Evolutionary conservation across 2,888 invertebrate genomes (phyloP).

Genomic region (Ashinkailepas kermadecensis): DNA sequence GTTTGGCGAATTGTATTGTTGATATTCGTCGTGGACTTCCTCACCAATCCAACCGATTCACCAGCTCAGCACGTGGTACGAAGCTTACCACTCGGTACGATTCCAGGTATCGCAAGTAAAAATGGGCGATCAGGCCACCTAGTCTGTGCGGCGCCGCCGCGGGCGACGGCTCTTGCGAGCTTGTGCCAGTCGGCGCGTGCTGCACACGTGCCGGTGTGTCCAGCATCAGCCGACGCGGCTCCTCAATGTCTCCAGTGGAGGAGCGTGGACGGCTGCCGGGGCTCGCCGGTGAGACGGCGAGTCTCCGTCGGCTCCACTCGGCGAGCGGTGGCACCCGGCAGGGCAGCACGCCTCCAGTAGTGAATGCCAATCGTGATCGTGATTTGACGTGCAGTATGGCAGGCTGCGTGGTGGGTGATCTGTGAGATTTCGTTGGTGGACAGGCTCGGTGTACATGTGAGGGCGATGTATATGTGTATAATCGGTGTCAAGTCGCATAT

Average conservation of each 20-base stretch:
- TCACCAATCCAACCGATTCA: too few species aligned
- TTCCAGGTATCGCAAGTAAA: slow-evolving; percentile 61
- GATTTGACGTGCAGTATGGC: neutral
- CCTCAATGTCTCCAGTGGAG: neutral
- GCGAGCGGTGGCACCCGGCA: too few species aligned
- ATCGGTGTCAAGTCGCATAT: neutral
- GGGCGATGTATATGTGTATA: neutral
- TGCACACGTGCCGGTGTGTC: neutral
- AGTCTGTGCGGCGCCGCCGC: too few species aligned
- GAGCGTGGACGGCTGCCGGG: neutral
- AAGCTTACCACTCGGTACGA: slow-evolving; percentile 28
- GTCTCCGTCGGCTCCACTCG: too few species aligned
- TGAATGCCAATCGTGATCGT: neutral
- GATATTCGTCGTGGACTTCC: too few species aligned
- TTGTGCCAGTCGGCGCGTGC: neutral
- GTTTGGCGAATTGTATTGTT: too few species aligned
- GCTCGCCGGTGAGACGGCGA: too few species aligned
- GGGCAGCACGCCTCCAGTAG: neutral
- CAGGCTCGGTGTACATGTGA: neutral
- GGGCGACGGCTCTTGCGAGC: neutral
- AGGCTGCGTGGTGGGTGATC: neutral
- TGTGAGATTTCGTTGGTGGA: neutral
- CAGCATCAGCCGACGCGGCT: neutral
- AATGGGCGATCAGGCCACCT: slow-evolving; percentile 57
- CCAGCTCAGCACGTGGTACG: slow-evolving; percentile 25